Evolutionary conservation across 2,113 vertebrate genomes (phyloP).

Genomic region (Cervus canadensis): DNA sequence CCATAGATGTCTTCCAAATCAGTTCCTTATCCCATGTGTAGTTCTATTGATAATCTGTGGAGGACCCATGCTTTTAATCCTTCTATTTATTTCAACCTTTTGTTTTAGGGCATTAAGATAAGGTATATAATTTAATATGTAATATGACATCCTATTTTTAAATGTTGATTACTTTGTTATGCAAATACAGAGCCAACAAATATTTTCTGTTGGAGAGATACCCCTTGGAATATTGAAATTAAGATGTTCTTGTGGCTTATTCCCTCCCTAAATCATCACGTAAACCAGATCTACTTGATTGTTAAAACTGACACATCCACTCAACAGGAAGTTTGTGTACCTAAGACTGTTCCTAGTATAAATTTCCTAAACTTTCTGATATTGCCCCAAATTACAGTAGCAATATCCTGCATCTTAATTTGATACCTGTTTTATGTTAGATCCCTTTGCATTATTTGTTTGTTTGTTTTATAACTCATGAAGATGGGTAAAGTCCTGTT

Average conservation of each 20-base stretch:
- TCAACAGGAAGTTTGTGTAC: background rate
- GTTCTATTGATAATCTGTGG: background rate
- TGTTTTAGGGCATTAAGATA: background rate
- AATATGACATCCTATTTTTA: background rate
- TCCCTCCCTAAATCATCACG: background rate
- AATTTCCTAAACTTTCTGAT: background rate
- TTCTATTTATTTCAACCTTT: background rate
- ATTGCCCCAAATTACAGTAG: background rate
- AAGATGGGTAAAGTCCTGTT: background rate
- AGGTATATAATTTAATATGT: background rate
- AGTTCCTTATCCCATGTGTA: background rate
- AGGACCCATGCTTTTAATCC: background rate
- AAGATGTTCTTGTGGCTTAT: background rate
- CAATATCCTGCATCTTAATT: background rate
- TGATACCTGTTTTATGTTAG: background rate
- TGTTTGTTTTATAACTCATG: background rate
- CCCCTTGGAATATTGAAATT: background rate
- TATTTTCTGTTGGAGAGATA: background rate
- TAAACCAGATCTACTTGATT: background rate
- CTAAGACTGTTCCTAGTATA: background rate
- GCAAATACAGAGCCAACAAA: background rate
- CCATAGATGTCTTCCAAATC: background rate
- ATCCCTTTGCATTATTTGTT: background rate
- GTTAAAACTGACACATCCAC: background rate
- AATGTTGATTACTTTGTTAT: background rate